Percentiles rank a stretch among this genome's conserved stretches.
These are phyloP conservation scores for Gallinago solitaria DNA, from an alignment of 2,797 vertebrate genomes.

Conservation along the genomic window DNA sequence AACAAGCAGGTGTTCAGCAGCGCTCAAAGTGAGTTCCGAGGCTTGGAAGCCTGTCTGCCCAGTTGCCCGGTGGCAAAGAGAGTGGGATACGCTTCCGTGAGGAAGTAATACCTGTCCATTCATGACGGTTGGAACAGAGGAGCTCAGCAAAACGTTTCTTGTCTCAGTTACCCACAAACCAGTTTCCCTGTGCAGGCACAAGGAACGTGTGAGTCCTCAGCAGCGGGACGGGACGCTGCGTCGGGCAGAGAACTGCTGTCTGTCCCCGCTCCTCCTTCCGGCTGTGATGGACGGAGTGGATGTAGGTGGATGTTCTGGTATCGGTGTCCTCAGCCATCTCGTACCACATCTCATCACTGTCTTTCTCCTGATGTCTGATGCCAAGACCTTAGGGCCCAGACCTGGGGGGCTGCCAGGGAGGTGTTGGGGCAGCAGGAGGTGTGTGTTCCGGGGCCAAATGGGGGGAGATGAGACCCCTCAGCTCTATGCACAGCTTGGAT, in stretches of 20 bases:
- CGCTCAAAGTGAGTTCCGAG: not conserved
- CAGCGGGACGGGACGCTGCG: not conserved
- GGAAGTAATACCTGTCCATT: not conserved
- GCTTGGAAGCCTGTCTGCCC: not conserved
- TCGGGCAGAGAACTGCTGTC: not conserved
- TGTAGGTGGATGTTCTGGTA: not conserved
- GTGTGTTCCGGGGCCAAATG: no score
- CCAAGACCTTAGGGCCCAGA: not conserved
- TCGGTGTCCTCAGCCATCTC: not conserved
- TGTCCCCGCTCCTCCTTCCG: not conserved
- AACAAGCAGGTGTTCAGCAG: not conserved
- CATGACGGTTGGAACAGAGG: not conserved
- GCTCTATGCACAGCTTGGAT: not conserved
- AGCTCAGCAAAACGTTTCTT: not conserved
- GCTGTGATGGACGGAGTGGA: not conserved
- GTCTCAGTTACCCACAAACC: not conserved
- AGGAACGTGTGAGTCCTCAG: not conserved
- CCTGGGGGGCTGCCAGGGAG: not conserved
- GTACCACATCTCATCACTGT: fast-evolving
- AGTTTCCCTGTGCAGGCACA: not conserved
- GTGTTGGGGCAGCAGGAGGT: no score
- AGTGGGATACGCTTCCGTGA: not conserved
- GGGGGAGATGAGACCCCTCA: not conserved
- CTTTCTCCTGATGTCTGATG: not conserved
- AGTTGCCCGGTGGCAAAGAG: not conserved